Percentiles rank a stretch among this genome's conserved stretches.
Conservation (phyloP, 2,797 vertebrate species). For the Myotis planiceps region DNA sequence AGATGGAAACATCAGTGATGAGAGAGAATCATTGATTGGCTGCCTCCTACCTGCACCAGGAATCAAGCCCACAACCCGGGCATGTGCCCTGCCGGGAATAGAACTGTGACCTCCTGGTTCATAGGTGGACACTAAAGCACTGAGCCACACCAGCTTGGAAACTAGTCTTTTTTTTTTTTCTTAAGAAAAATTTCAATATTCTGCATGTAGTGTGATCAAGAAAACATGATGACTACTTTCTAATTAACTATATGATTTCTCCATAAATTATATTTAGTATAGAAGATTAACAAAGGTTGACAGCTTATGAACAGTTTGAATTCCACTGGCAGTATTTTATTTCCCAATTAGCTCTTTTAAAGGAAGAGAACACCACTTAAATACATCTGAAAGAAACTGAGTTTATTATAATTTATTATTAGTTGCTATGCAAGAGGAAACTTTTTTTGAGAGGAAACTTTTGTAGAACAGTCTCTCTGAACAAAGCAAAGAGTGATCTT, state of each 20-base stretch:
- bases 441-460: not conserved
- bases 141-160: no score
- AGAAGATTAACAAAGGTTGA: not conserved
- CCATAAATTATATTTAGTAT: not conserved
- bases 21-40: no score
- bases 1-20: no score
- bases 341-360: not conserved
- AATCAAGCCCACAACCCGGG: no score
- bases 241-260: not conserved
- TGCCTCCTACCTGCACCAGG: no score
- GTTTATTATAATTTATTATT: slow-evolving; percentile 19
- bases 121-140: no score
- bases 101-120: no score
- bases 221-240: not conserved
- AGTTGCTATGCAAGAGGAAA: not conserved
- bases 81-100: no score
- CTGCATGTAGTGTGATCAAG: not conserved
- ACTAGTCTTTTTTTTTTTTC: not conserved
- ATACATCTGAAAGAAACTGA: not conserved
- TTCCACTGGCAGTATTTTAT: not conserved
- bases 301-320: not conserved
- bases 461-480: not conserved
- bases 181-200: not conserved
- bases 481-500: not conserved
- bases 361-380: not conserved